Percentiles rank a stretch among this genome's conserved stretches.
Evolutionary conservation across 1,140 invertebrate genomes (phyloP).

Genomic region (Akabosia matsudoensis): DNA sequence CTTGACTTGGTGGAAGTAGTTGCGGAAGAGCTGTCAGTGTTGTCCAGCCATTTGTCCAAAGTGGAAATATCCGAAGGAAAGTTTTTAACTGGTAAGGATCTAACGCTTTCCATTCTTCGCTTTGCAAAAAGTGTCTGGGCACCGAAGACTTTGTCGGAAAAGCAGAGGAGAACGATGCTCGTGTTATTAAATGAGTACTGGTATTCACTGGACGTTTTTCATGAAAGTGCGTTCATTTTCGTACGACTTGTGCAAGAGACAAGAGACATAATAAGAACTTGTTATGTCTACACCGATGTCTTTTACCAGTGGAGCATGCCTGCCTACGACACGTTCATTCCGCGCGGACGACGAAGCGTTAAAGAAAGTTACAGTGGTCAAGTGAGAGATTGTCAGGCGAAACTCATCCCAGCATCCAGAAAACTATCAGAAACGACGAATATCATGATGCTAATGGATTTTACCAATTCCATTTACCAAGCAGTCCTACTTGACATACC

Average conservation of each 20-base stretch:
- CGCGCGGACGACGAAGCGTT: neutral
- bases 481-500: slow-evolving; percentile 23
- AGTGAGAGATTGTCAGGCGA: neutral
- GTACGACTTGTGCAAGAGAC: slow-evolving; percentile 28
- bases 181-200: slow-evolving; percentile 30
- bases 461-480: slow-evolving; percentile 33
- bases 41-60: neutral
- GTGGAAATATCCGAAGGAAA: neutral
- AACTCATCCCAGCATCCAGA: neutral
- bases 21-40: slow-evolving; percentile 15
- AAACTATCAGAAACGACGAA: slow-evolving; percentile 25
- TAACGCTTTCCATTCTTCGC: slow-evolving; percentile 17
- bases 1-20: slow-evolving; percentile 1
- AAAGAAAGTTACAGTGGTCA: neutral
- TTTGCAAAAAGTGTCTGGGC: slow-evolving; percentile 25
- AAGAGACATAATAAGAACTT: slow-evolving; percentile 33
- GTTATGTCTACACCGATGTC: slow-evolving; percentile 34
- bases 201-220: slow-evolving; percentile 29
- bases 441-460: slow-evolving; percentile 32
- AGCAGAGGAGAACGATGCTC: neutral
- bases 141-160: neutral
- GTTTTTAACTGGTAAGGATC: neutral
- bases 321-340: slow-evolving; percentile 28
- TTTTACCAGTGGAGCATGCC: slow-evolving; percentile 37
- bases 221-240: slow-evolving; percentile 26